A percentile compares a stretch with the other conserved stretches of the same genome.
Evolutionary conservation across 2,888 invertebrate species (phyloP).

Genomic region (Prosapia bicincta): DNA sequence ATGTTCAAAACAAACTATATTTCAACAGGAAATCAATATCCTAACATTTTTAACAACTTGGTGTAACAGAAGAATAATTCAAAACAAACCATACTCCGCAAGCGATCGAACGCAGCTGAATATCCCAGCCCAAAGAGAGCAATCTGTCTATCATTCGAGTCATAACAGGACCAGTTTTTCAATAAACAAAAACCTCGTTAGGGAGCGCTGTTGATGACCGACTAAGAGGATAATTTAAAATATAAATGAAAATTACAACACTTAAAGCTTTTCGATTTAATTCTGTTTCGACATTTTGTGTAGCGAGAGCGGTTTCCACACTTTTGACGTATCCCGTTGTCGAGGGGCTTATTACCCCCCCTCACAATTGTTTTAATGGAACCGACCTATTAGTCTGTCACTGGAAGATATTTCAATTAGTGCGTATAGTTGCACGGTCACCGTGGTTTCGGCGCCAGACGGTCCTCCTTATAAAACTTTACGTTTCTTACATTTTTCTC

Average conservation of each 20-base stretch:
- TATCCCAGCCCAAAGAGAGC: too few species aligned
- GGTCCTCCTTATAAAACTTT: not conserved
- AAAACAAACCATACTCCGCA: too few species aligned
- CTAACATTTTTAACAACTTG: too few species aligned
- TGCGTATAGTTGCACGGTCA: not conserved
- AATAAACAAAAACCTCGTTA: not conserved
- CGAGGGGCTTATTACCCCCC: not conserved
- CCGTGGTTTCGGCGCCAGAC: not conserved
- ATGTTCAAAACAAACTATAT: too few species aligned
- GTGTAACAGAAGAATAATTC: too few species aligned
- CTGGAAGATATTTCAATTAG: constrained; percentile 11
- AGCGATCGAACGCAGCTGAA: too few species aligned
- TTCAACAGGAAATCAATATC: too few species aligned
- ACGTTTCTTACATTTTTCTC: not conserved
- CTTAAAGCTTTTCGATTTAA: not conserved
- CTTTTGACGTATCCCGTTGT: not conserved
- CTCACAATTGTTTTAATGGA: constrained; percentile 14
- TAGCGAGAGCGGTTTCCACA: not conserved
- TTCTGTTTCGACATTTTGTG: not conserved
- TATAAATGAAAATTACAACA: not conserved
- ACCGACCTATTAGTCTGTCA: constrained; percentile 8
- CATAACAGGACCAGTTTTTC: too few species aligned
- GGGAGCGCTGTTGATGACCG: not conserved
- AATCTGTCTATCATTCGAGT: too few species aligned
- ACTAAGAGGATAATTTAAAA: not conserved